A percentile compares a stretch with the other conserved stretches of the same genome.
Evolutionary conservation across 2,113 vertebrate genomes (phyloP).

Genomic region (Cygnus atratus): DNA sequence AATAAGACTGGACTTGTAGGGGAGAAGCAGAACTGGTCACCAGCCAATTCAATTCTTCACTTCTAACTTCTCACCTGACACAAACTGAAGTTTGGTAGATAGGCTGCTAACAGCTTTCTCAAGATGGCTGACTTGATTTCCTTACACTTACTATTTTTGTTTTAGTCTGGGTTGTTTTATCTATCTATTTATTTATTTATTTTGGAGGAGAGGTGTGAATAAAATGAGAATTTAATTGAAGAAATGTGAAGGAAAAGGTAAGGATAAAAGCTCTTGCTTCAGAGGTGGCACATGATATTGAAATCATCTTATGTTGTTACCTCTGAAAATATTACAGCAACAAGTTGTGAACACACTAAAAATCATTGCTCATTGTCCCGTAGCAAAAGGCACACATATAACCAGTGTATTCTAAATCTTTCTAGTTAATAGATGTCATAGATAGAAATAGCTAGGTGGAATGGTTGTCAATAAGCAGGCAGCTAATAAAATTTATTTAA

Average conservation of each 20-base stretch:
- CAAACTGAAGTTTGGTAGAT: neutral
- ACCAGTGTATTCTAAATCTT: neutral
- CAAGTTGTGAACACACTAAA: neutral
- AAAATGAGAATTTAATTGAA: neutral
- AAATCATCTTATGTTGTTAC: neutral
- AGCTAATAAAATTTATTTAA: constrained; percentile 18
- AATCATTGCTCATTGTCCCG: neutral
- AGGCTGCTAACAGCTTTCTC: constrained; percentile 3
- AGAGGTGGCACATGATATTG: neutral
- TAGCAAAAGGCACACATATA: neutral
- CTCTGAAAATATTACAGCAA: neutral
- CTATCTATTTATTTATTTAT: neutral
- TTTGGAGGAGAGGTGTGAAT: neutral
- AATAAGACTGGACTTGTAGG: neutral
- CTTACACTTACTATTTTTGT: neutral
- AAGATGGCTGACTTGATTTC: neutral
- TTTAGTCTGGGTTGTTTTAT: neutral
- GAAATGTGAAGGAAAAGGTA: neutral
- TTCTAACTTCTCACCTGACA: constrained; percentile 28
- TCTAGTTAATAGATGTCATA: neutral
- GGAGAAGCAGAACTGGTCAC: constrained; percentile 12
- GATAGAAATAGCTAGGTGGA: neutral
- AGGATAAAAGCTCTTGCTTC: neutral
- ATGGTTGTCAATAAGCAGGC: neutral
- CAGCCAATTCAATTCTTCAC: neutral